Evolutionary conservation across 2,888 invertebrate genomes (phyloP), one percentile per base, ranked within the genome.

Genomic region (Nemotelus pantherinus): DNA sequence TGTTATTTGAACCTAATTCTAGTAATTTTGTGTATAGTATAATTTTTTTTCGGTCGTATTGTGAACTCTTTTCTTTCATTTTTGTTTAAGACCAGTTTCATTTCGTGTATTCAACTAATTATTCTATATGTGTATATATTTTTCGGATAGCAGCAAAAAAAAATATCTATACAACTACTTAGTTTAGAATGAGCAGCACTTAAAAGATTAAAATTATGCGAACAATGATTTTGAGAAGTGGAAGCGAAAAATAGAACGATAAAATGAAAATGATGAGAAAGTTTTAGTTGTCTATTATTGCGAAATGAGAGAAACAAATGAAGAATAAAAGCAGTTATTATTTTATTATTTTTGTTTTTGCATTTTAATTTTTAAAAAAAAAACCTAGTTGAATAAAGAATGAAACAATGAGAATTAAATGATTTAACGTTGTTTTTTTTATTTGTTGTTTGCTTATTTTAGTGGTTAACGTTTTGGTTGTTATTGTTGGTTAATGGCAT

Each of bases 321-420:
- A 60, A 72, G 44, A 10, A 67, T 55, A 70, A 53, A 44, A 53
- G 9, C 41, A 53, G 70, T 74, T 74, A 74, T 74, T 74, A 71
- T 71, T 74, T 74, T 74, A 74, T 74, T 74, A 70, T 75, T 67
- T 76, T 76, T 68, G 65, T 68, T 77, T 72, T 77, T 68, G 77
- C 77, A 77, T 77, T 77, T 77, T 77, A 77, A 77, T 77, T 77
- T 25, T 74, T 67, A 68, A 75, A 75, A 25, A n/a, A 68, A 50
- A 5, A 45, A 65, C 58, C 39, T 39, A 48, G 58, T 65, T 67
- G 47, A 77, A 77, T 77, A 77, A 77, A 77, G 77, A 77, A 77
- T 58, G 68, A 76, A 77, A 77, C 60, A 77, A 77, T 68, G 67
- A 67, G 77, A 77, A 68, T 48, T 45, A 77, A 57, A 77, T 45